Evolutionary conservation across 2,888 invertebrate genomes (phyloP).

Genomic region (Mesorhabditis spiculigera): DNA sequence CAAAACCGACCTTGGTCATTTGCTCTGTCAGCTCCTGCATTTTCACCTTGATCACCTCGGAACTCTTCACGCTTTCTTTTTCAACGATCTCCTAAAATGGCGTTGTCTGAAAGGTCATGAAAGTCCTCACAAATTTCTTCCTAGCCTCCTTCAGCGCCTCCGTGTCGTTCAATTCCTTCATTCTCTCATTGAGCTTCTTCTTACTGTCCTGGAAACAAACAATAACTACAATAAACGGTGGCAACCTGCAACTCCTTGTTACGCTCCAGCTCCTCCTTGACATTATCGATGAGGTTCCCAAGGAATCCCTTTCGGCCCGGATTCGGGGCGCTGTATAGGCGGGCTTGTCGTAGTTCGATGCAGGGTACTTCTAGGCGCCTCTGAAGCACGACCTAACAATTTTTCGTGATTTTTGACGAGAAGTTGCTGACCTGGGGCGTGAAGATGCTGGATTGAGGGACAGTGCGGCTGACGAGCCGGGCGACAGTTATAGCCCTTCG

Average conservation of each 20-base stretch:
- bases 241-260: constrained; percentile 89
- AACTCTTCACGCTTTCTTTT: constrained; percentile 82
- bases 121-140: constrained; percentile 63
- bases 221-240: neutral
- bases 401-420: too few relatives aligned
- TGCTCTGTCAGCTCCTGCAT: constrained; percentile 80
- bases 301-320: constrained; percentile 38
- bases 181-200: constrained; percentile 42
- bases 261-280: constrained; percentile 81
- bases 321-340: constrained; percentile 14
- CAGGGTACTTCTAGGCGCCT: neutral
- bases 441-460: too few relatives aligned
- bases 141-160: constrained; percentile 88
- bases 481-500: too few relatives aligned
- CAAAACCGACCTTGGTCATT: constrained; percentile 70
- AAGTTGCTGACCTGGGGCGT: too few relatives aligned
- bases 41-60: constrained; percentile 81
- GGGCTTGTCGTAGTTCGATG: neutral
- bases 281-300: constrained; percentile 49
- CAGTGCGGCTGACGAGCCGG: too few relatives aligned
- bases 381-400: too few relatives aligned
- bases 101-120: neutral
- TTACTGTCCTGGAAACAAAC: constrained; percentile 47
- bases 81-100: constrained; percentile 79
- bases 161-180: constrained; percentile 76